A percentile compares a stretch with the other conserved stretches of the same genome.
phyloP scores from a whole-genome alignment of 2,113 vertebrate species.

The Astur gentilis region DNA sequence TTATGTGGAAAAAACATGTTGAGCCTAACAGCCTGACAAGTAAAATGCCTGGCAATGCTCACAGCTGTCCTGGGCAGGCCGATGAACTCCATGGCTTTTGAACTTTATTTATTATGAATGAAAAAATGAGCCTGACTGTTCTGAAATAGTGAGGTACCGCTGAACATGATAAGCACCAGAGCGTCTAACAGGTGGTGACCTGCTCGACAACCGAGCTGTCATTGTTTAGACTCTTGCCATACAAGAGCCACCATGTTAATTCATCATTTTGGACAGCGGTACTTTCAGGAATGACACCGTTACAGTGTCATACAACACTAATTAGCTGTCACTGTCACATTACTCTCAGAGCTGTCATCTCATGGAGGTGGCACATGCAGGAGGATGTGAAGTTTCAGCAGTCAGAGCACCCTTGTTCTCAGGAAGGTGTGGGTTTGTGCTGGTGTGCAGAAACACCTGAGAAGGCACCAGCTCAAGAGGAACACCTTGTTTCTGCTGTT shows the following conservation, averaged over 20 bases:
- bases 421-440: background rate
- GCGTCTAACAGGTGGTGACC: accelerated
- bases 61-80: background rate
- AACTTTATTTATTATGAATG: background rate
- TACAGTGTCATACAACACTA: background rate
- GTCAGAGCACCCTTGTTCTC: background rate
- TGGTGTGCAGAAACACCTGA: background rate
- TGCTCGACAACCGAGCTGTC: background rate
- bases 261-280: background rate
- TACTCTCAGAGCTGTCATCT: background rate
- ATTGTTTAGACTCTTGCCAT: background rate
- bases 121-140: background rate
- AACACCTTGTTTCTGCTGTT: background rate
- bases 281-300: background rate
- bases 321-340: background rate
- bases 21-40: background rate
- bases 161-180: background rate
- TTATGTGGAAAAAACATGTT: background rate
- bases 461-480: background rate
- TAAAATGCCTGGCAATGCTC: background rate
- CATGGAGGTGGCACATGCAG: background rate
- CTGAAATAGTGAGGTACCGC: background rate
- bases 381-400: background rate
- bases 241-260: background rate
- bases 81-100: background rate